Evolutionary conservation across 2,113 vertebrate species (phyloP).

Genomic region (Emydura subglobosa): DNA sequence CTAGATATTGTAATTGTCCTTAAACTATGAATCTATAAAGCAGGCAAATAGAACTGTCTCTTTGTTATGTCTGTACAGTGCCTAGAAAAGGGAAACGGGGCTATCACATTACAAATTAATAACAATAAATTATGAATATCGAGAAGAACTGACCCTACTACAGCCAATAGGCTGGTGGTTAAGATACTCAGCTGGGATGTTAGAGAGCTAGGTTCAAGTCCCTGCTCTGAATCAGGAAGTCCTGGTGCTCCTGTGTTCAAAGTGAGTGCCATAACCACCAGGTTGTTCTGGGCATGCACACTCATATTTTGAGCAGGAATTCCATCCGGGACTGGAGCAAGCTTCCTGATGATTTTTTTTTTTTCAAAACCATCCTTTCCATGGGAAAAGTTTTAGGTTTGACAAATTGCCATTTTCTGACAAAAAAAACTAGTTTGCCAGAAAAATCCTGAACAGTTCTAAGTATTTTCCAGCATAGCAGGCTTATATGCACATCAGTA

Average conservation of each 20-base stretch:
- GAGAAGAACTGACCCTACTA: background rate
- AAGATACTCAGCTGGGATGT: background rate
- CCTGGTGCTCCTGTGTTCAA: background rate
- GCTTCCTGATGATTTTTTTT: background rate
- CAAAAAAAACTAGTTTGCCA: no score
- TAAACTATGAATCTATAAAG: background rate
- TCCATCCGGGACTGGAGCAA: background rate
- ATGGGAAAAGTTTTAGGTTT: no score
- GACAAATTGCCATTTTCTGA: no score
- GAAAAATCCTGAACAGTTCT: no score
- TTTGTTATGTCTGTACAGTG: background rate
- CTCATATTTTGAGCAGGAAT: background rate
- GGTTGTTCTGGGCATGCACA: background rate
- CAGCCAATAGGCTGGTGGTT: background rate
- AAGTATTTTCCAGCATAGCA: no score
- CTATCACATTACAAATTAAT: background rate
- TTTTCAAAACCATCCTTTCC: background rate
- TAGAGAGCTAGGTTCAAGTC: background rate
- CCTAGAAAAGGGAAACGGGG: background rate
- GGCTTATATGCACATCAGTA: no score
- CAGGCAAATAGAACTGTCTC: background rate
- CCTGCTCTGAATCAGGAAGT: background rate
- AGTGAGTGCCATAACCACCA: background rate
- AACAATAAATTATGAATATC: background rate
- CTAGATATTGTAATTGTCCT: background rate